A percentile compares a stretch with the other conserved stretches of the same genome.
These are phyloP conservation scores for Neolamprologus ventralis DNA, from an alignment of 2,113 vertebrate genomes.

Conservation along the genomic window DNA sequence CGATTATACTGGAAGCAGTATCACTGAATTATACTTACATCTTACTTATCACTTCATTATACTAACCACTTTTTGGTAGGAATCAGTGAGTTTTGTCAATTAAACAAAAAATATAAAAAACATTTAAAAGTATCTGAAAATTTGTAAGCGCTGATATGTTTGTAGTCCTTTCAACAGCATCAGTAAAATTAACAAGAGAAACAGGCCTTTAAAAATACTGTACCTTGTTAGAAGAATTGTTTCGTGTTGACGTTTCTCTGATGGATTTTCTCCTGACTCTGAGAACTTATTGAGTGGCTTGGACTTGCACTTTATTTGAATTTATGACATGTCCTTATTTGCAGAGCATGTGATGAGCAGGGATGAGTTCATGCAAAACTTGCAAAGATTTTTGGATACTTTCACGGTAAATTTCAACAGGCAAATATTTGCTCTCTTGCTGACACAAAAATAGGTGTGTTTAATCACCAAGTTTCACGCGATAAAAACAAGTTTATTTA, in stretches of 20 bases:
- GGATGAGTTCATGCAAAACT: neutral
- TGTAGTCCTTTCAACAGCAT: neutral
- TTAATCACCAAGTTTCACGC: neutral
- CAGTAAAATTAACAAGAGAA: neutral
- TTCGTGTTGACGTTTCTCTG: neutral
- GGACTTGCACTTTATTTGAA: neutral
- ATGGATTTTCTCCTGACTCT: neutral
- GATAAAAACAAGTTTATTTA: neutral
- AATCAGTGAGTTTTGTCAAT: neutral
- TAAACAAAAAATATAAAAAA: neutral
- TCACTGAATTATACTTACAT: neutral
- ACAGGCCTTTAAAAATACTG: fast-evolving
- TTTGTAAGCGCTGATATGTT: fast-evolving
- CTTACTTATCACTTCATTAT: neutral
- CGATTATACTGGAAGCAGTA: neutral
- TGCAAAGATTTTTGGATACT: neutral
- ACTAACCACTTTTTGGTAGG: neutral
- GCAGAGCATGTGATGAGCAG: neutral
- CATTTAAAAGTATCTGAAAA: neutral
- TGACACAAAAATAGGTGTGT: fast-evolving
- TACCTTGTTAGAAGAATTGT: neutral
- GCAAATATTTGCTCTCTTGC: neutral
- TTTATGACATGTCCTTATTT: neutral
- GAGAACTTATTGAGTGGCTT: neutral
- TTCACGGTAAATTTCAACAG: neutral